Conservation (phyloP, 2,113 vertebrate species). For the Mus pahari region DNA sequence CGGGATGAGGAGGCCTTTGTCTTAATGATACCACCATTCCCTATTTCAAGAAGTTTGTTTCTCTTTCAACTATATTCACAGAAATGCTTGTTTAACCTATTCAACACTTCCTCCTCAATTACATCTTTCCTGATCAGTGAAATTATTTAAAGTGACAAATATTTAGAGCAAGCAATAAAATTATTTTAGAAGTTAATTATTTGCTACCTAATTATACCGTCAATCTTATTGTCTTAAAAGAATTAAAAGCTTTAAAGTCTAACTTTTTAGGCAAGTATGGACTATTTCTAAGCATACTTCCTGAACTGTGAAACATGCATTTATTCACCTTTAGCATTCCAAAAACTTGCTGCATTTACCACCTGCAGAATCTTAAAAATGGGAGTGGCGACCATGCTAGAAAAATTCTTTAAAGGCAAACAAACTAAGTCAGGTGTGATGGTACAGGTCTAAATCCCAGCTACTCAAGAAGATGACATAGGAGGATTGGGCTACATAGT, state of each 20-base stretch:
- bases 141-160: background rate
- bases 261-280: constrained; percentile 44
- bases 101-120: constrained; percentile 16
- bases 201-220: constrained; percentile 19
- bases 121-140: constrained; percentile 7
- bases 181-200: constrained; percentile 50
- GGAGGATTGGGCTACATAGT: background rate
- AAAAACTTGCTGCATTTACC: constrained; percentile 32
- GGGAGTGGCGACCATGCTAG: background rate
- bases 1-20: background rate
- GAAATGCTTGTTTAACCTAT: background rate
- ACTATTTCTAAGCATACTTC: constrained; percentile 42
- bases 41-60: background rate
- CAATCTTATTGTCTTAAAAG: background rate
- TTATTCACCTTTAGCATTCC: constrained; percentile 12
- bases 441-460: background rate
- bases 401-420: constrained; percentile 25
- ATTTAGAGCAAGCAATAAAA: background rate
- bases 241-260: constrained; percentile 49
- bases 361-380: constrained; percentile 46
- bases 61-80: constrained; percentile 19
- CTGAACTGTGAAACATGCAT: constrained; percentile 38
- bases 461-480: background rate
- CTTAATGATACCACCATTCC: background rate
- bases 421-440: background rate